Evolutionary conservation across 2,888 invertebrate genomes (phyloP), one percentile per base, ranked within the genome.

Genomic region (Acrocyrtus sp.): DNA sequence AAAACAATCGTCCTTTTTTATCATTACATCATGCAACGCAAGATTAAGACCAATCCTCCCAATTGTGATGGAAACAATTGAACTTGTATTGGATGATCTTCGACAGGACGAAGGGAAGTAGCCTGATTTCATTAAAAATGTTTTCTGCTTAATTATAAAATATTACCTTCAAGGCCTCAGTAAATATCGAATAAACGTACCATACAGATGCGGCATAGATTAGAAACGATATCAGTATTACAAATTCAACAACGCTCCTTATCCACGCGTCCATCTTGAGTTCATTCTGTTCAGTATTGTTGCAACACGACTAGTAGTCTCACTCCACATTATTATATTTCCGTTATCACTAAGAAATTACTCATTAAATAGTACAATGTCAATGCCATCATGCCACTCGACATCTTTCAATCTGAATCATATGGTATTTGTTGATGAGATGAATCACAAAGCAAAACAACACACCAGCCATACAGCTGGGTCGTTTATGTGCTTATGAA

Each of bases 61-160:
- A 75, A 94, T 92, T 79, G 90, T 90, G 50, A 94, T 87, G 83
- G 91, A 89, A n/a, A 78, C 94, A 89, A 84, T 90, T 90, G 84
- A 90, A 94, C 84, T 91, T 91, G 81, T 90, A 88, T 84, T 92
- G 90, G 80, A 94, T 90, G 78, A 91, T 85, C 92, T 92, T 94
- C 82, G 93, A 90, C 80, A 94, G 85, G 56, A 91, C 84, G 82
- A 89, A 89, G 76, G 94, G 94, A 76, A 94, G 84, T 74, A 94
- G 85, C 92, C 94, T 94, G 83, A n/a, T n/a, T n/a, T n/a, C n/a
- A n/a, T n/a, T n/a, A n/a, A 54, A 45, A 58, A 54, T 43, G 51
- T 56, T 15, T 15, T 26, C 39, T 22, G n/a, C 45, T 12, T 8
- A 56, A 34, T 47, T 27, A n/a, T 39, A 22, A 45, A 19, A 26